Conservation (phyloP, 64 coral and sea anemone species). For the Porites lutea region DNA sequence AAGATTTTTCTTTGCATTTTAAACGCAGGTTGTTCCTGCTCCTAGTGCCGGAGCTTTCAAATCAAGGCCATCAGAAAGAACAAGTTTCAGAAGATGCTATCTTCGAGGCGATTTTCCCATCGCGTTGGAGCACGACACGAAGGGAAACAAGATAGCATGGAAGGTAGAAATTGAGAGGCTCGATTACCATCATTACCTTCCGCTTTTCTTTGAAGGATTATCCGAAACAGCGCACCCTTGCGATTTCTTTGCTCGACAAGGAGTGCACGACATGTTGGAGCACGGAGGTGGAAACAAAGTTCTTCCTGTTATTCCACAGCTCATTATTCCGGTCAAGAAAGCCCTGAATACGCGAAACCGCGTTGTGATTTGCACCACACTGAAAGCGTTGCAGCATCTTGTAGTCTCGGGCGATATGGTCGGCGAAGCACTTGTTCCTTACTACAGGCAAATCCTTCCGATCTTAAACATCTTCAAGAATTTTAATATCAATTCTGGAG, state of each 20-base stretch:
- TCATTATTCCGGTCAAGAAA: constrained; percentile 96
- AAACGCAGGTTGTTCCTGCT: constrained; percentile 36
- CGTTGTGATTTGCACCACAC: constrained; percentile 93
- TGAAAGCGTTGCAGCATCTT: constrained; percentile 94
- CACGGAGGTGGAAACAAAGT: constrained; percentile 91
- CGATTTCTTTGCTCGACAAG: constrained; percentile 98
- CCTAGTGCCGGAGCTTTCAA: constrained; percentile 91
- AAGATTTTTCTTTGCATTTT: not conserved
- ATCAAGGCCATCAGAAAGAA: constrained; percentile 83
- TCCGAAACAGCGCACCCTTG: constrained; percentile 95
- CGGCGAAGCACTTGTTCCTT: constrained; percentile 96
- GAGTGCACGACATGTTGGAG: constrained; percentile 99
- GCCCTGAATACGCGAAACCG: constrained; percentile 92
- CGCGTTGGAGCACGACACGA: constrained; percentile 98
- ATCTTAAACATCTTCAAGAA: constrained; percentile 99
- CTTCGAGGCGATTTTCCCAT: constrained; percentile 99
- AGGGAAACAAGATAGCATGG: constrained; percentile 99
- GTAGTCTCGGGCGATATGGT: constrained; percentile 86
- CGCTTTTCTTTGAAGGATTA: constrained; percentile 97
- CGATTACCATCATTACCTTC: constrained; percentile 99
- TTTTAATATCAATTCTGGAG: constrained; percentile 96
- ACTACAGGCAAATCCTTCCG: constrained; percentile 98
- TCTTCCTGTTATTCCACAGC: constrained; percentile 92
- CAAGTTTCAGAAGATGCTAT: constrained; percentile 97
- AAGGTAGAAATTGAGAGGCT: constrained; percentile 99